Evolutionary conservation across 2,797 vertebrate genomes (phyloP), one percentile per base, ranked within the genome.

Genomic region (Saxicola maurus): DNA sequence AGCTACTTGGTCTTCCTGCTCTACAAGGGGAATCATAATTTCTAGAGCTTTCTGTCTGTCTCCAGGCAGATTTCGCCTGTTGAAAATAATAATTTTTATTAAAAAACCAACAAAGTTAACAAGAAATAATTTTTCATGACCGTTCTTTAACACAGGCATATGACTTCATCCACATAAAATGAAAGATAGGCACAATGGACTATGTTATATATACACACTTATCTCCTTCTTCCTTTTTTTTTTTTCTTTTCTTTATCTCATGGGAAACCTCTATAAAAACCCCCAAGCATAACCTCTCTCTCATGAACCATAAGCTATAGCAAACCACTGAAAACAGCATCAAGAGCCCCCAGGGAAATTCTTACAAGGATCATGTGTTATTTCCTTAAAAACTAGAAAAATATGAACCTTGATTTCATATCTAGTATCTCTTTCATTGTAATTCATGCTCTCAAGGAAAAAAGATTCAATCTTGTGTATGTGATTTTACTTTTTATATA

Each of bases 41-140:
- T 98, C 98, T 95, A 99, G 97, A 49, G 99, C 99, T 95, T 98
- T 99, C 93, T 98, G 97, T 74, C 99, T 96, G 95, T 99, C 99
- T 38, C 98, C 98, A 5, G 97, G 98, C n/a, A 98, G 97, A 96
- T 99, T 99, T 95, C 99, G 97, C 97, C 99, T 99, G 78, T 74
- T 57, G 56, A 66, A 79, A 25, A 86, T 2, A 38, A 35, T 49
- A 24, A n/a, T 68, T 81, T 87, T 40, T 0, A 72, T 86, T 75
- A 19, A 87, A 65, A 76, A 35, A 3, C 0, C 18, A 57, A n/a
- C 16, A 55, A 55, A 74, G 35, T 40, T 66, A 69, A 51, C 3
- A 75, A 82, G 35, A 53, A 84, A 61, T 46, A 75, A 5, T 14
- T 77, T 67, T 59, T 52, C 17, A 65, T 20, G 0, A 75, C 19